phyloP scores from a whole-genome alignment of 2,888 invertebrate genomes.

The Aethes cnicana region DNA sequence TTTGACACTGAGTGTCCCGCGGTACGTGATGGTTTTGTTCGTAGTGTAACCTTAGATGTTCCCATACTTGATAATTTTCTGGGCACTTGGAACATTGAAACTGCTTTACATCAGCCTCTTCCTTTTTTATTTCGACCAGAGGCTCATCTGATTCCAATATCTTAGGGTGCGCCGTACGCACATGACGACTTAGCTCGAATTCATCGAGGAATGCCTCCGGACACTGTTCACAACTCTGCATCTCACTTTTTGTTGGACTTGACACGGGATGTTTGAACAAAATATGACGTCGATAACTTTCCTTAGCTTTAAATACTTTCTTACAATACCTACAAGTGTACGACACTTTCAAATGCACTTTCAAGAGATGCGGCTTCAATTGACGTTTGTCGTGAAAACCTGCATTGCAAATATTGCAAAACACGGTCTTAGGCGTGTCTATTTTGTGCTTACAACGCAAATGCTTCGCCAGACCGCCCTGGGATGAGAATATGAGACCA shows the following conservation, averaged over 20 bases:
- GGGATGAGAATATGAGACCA: constrained; percentile 65
- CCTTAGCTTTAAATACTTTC: constrained; percentile 67
- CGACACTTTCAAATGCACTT: constrained; percentile 67
- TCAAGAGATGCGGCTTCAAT: constrained; percentile 65
- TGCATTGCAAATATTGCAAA: constrained; percentile 66
- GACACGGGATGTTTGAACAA: constrained; percentile 59
- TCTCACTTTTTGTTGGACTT: constrained; percentile 35
- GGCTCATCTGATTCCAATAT: constrained; percentile 33
- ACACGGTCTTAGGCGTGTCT: constrained; percentile 59
- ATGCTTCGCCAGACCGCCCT: constrained; percentile 68
- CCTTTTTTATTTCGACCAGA: constrained; percentile 51
- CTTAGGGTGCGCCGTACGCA: constrained; percentile 50
- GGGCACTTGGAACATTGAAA: constrained; percentile 70
- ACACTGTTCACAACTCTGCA: constrained; percentile 66
- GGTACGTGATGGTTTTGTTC: constrained; percentile 58
- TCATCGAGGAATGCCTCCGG: constrained; percentile 61
- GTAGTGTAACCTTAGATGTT: constrained; percentile 58
- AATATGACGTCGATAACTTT: constrained; percentile 67
- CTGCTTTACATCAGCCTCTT: constrained; percentile 54
- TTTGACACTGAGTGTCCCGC: constrained; percentile 64
- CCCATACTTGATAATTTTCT: constrained; percentile 55
- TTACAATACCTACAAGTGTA: constrained; percentile 66
- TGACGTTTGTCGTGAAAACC: constrained; percentile 67
- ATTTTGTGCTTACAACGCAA: constrained; percentile 67
- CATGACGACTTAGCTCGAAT: constrained; percentile 65